phyloP scores from a whole-genome alignment of 2,113 vertebrate genomes.

The Chamaea fasciata region DNA sequence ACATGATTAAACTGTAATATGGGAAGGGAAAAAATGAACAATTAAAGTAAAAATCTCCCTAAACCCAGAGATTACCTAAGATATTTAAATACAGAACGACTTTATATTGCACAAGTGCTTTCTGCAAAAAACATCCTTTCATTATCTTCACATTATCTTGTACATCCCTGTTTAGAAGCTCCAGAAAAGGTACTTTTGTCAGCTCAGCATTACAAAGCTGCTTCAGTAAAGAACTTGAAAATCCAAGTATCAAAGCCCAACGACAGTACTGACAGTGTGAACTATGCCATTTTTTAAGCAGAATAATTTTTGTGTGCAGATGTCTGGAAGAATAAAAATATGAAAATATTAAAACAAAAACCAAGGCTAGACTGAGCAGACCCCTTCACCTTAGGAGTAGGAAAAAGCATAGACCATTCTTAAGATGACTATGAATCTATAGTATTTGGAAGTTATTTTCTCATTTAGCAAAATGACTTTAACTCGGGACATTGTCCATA shows the following conservation, averaged over 20 bases:
- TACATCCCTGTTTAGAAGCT: background rate
- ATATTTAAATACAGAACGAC: background rate
- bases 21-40: background rate
- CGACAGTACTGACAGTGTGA: rapidly evolving
- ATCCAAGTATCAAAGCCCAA: background rate
- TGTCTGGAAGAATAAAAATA: background rate
- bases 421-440: background rate
- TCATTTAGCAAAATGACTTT: background rate
- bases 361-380: background rate
- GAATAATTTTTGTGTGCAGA: background rate
- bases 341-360: background rate
- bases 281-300: background rate
- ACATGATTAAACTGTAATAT: background rate
- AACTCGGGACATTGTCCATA: background rate
- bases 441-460: background rate
- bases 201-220: background rate
- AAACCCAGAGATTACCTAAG: background rate
- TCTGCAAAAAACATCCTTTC: background rate
- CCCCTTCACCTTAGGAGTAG: background rate
- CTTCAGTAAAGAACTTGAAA: background rate
- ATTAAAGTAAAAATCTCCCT: background rate
- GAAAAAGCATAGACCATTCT: background rate
- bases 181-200: background rate
- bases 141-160: background rate
- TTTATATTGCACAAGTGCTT: background rate